Percentiles rank a stretch among this genome's conserved stretches.
Conservation (phyloP, 2,113 vertebrate genomes). For the Gallinago media region DNA sequence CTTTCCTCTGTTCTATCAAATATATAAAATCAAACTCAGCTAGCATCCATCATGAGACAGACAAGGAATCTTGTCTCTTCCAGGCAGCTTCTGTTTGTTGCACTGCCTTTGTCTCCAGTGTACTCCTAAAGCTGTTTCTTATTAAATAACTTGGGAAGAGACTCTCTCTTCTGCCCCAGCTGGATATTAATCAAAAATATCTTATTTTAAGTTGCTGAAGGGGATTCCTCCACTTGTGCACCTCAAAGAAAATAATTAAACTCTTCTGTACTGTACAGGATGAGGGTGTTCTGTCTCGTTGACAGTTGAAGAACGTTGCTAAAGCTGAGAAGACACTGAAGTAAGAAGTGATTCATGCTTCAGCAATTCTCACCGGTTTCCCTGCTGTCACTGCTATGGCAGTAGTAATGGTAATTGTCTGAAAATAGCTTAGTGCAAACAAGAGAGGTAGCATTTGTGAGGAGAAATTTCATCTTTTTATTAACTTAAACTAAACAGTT, state of each 20-base stretch:
- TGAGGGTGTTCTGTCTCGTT: not conserved
- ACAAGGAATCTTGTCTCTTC: not conserved
- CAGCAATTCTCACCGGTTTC: not conserved
- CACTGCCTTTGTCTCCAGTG: not conserved
- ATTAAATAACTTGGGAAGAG: not conserved
- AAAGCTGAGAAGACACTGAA: not conserved
- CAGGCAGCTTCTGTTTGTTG: not conserved
- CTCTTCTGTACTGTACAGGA: not conserved
- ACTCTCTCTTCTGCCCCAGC: not conserved
- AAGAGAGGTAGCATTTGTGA: not conserved
- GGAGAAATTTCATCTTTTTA: not conserved
- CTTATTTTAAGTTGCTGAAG: not conserved
- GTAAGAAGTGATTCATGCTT: fast-evolving
- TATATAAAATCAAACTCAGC: not conserved
- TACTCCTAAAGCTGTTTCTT: not conserved
- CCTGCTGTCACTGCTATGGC: not conserved
- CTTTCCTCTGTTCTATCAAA: not conserved
- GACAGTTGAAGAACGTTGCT: not conserved
- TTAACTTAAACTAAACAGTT: not conserved
- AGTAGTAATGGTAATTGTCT: not conserved
- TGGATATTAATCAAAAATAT: not conserved
- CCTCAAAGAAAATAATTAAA: not conserved
- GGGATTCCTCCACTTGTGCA: not conserved
- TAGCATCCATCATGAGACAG: not conserved
- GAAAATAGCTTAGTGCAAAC: not conserved